A percentile compares a stretch with the other conserved stretches of the same genome.
Conservation (phyloP, 2,113 vertebrate species). For the Oreochromis tanganicae region DNA sequence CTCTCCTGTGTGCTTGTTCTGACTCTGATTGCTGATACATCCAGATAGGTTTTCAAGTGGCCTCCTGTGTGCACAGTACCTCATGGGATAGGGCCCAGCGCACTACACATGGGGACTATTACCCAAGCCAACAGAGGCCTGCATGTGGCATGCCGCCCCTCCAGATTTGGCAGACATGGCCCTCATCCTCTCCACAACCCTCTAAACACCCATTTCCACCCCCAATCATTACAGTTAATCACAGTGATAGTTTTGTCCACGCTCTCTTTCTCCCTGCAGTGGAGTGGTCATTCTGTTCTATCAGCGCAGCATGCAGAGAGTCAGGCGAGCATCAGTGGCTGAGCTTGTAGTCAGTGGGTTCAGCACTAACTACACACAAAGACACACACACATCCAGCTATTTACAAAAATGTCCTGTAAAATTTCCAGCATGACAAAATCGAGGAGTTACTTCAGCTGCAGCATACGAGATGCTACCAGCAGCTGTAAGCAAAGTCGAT, state of each 20-base stretch:
- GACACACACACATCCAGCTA: background rate
- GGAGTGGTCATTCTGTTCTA: constrained; percentile 50
- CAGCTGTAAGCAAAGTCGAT: background rate
- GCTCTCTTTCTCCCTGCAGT: constrained; percentile 27
- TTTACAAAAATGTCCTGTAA: constrained; percentile 7
- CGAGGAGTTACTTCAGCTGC: background rate
- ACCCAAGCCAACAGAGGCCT: constrained; percentile 40
- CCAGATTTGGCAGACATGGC: constrained; percentile 40
- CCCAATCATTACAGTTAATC: constrained; percentile 62
- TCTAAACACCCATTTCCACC: constrained; percentile 63
- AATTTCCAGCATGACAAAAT: constrained; percentile 15
- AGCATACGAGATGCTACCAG: background rate
- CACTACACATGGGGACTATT: constrained; percentile 75
- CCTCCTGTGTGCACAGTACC: constrained; percentile 64
- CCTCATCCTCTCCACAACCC: constrained; percentile 54
- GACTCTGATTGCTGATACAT: constrained; percentile 73
- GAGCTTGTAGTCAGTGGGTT: constrained; percentile 20
- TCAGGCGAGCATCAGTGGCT: constrained; percentile 2
- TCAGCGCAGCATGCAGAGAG: constrained; percentile 1
- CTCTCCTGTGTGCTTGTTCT: constrained; percentile 67
- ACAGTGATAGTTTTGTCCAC: constrained; percentile 58
- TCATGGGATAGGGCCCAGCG: constrained; percentile 56
- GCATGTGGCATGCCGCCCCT: constrained; percentile 34
- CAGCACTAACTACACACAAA: background rate
- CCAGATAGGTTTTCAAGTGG: constrained; percentile 75